Evolutionary conservation across 2,888 invertebrate species (phyloP).

Genomic region (Gymnocheta viridis): DNA sequence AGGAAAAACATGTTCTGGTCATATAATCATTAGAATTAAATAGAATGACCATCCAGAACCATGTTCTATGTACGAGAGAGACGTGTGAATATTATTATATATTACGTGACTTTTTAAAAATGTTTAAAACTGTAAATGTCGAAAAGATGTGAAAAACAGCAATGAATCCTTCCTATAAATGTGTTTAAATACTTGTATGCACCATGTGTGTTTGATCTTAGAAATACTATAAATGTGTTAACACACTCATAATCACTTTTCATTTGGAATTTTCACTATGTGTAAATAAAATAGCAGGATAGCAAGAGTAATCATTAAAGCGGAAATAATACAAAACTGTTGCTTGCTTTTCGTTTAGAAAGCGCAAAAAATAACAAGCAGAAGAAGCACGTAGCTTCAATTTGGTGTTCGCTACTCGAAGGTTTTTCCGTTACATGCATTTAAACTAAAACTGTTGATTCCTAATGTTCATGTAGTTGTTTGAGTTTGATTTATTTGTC

Average conservation of each 20-base stretch:
- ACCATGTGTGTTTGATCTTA: constrained; percentile 5
- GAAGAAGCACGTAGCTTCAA: constrained; percentile 66
- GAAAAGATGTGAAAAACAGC: constrained; percentile 1
- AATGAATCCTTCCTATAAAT: constrained; percentile 11
- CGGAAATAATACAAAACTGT: constrained; percentile 71
- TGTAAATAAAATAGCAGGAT: constrained; percentile 58
- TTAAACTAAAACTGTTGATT: constrained; percentile 40
- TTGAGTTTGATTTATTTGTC: not conserved
- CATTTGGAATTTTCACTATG: not conserved
- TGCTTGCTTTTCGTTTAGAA: constrained; percentile 69
- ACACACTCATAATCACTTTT: constrained; percentile 19
- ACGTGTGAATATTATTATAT: constrained; percentile 58
- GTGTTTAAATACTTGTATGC: not conserved
- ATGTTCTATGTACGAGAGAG: constrained; percentile 1
- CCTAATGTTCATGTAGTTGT: constrained; percentile 16
- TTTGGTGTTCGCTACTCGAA: constrained; percentile 60
- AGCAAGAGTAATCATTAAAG: constrained; percentile 69
- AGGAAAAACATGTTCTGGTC: not conserved
- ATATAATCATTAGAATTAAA: constrained; percentile 17
- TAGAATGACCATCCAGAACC: constrained; percentile 5
- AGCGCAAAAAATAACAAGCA: constrained; percentile 6
- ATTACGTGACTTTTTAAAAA: constrained; percentile 69
- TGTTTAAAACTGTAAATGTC: constrained; percentile 13
- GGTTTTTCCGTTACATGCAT: constrained; percentile 39
- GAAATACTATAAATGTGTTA: constrained; percentile 35